A percentile compares a stretch with the other conserved stretches of the same genome.
Evolutionary conservation across 2,888 invertebrate species (phyloP).

Genomic region (Nipponacmea schrenckii): DNA sequence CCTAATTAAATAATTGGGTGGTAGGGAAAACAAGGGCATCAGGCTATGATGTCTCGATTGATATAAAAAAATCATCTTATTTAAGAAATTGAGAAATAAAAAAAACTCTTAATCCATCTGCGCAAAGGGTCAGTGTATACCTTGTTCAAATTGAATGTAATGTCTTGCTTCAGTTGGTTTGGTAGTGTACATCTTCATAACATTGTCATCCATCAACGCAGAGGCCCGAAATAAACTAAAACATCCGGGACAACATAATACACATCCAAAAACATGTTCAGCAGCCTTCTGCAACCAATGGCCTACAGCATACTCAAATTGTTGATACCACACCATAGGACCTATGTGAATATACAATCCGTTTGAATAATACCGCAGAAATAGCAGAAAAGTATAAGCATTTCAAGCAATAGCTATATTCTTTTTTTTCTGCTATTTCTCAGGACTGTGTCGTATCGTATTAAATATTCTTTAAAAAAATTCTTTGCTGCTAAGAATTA

Average conservation of each 20-base stretch:
- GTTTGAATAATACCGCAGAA: neutral
- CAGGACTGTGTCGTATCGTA: too few relatives aligned
- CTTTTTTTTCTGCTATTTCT: too few relatives aligned
- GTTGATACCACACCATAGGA: conserved; percentile 99
- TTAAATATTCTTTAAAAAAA: too few relatives aligned
- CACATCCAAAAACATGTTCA: conserved; percentile 99
- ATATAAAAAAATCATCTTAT: too few relatives aligned
- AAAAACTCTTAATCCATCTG: too few relatives aligned
- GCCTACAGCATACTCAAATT: conserved; percentile 99
- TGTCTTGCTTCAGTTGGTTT: conserved; percentile 79
- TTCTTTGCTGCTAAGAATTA: too few relatives aligned
- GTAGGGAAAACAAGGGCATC: too few relatives aligned
- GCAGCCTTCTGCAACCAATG: conserved; percentile 99
- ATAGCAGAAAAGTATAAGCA: neutral
- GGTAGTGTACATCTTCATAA: conserved; percentile 88
- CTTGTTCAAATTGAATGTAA: conserved; percentile 92
- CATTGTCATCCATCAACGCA: conserved; percentile 89
- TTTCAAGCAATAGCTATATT: too few relatives aligned
- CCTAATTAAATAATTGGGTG: too few relatives aligned
- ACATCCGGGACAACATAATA: conserved; percentile 91
- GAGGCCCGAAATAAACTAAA: conserved; percentile 90
- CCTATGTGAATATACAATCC: conserved; percentile 70
- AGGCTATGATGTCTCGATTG: too few relatives aligned
- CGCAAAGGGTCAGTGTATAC: conserved; percentile 60
- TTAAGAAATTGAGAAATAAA: too few relatives aligned